Percentiles rank a stretch among this genome's conserved stretches.
These are phyloP conservation scores for Leptopilina myrica DNA, from an alignment of 2,888 invertebrate species.

Conservation along the genomic window DNA sequence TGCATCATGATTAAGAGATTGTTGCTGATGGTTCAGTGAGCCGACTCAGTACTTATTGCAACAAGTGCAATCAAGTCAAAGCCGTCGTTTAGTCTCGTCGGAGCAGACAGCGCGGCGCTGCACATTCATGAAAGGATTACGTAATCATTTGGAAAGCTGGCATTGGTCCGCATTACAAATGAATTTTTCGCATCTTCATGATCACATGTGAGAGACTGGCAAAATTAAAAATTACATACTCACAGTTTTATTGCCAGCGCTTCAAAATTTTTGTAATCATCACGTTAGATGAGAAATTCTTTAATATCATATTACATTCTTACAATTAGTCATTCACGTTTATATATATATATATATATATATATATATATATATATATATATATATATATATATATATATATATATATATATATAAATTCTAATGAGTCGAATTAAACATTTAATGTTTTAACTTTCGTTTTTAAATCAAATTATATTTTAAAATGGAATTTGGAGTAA, in stretches of 20 bases:
- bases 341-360: too few relatives aligned
- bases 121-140: constrained; percentile 56
- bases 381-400: too few relatives aligned
- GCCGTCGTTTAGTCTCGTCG: constrained; percentile 73
- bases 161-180: constrained; percentile 15
- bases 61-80: constrained; percentile 64
- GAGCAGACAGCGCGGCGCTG: constrained; percentile 73
- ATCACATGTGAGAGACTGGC: neutral
- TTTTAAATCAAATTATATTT: neutral
- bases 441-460: too few relatives aligned
- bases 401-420: too few relatives aligned
- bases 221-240: constrained; percentile 5
- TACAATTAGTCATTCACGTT: too few relatives aligned
- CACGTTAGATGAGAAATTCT: too few relatives aligned
- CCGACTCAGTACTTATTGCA: constrained; percentile 60
- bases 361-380: too few relatives aligned
- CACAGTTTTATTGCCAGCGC: neutral
- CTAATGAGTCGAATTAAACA: too few relatives aligned
- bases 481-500: neutral
- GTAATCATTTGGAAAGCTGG: constrained; percentile 42
- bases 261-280: neutral
- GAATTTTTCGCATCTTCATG: constrained; percentile 5
- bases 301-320: too few relatives aligned
- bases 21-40: constrained; percentile 40
- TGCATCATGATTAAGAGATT: neutral